Conservation (phyloP, 2,888 invertebrate species). For the Thelaira solivaga region DNA sequence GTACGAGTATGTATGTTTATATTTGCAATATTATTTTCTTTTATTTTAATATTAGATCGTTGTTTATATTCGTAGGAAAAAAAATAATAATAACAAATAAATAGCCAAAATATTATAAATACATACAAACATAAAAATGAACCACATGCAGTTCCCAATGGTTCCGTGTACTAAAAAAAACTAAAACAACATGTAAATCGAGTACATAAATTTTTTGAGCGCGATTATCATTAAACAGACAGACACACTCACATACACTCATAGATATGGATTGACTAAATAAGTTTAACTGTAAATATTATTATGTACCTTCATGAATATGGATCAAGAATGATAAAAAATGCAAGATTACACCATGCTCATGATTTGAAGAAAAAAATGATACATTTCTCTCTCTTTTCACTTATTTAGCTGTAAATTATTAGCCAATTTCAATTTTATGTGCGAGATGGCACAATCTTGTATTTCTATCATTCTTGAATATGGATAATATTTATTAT, state of each 20-base stretch:
- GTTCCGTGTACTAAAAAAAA: conserved; percentile 70
- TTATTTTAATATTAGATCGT: conserved; percentile 33
- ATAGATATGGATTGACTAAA: neutral
- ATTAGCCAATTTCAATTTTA: too few species aligned
- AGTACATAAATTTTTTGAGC: conserved; percentile 4
- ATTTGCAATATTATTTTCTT: conserved; percentile 15
- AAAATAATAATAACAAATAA: conserved; percentile 3
- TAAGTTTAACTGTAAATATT: conserved; percentile 5
- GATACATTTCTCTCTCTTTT: too few species aligned
- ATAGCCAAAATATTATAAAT: neutral
- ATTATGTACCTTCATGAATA: neutral
- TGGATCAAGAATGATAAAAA: too few species aligned
- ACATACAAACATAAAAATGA: conserved; percentile 15
- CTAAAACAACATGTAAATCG: conserved; percentile 30
- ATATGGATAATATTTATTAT: too few species aligned
- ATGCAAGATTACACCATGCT: too few species aligned
- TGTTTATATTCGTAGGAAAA: neutral
- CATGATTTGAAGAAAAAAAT: too few species aligned
- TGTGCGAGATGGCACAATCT: too few species aligned
- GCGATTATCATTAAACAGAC: neutral
- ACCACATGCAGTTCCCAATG: conserved; percentile 70
- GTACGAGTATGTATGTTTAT: neutral
- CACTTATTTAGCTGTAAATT: too few species aligned
- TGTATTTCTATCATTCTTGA: too few species aligned
- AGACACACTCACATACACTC: neutral